Evolutionary conservation across 2,797 vertebrate species (phyloP).

Genomic region (Prunella strophiata): DNA sequence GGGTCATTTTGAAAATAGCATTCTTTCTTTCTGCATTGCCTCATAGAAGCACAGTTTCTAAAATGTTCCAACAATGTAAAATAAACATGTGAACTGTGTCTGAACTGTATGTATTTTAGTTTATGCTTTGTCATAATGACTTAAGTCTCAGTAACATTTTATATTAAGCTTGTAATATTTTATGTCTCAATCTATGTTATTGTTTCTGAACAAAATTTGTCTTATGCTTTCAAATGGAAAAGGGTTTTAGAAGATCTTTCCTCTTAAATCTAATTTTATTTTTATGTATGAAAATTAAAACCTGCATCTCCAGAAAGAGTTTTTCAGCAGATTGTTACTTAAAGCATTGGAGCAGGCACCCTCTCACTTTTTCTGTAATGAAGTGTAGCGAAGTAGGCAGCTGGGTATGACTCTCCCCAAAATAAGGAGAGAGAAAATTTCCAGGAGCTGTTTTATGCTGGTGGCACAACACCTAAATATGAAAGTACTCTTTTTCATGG

Average conservation of each 20-base stretch:
- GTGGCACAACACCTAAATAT: background rate
- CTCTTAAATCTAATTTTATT: background rate
- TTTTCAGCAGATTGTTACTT: background rate
- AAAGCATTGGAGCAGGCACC: background rate
- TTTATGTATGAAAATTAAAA: background rate
- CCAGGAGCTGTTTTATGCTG: background rate
- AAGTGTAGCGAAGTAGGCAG: background rate
- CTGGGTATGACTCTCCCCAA: background rate
- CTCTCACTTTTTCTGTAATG: background rate
- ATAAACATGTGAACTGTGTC: background rate
- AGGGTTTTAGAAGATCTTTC: background rate
- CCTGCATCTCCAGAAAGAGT: background rate
- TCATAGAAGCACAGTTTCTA: background rate
- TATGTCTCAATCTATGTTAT: background rate
- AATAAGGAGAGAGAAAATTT: background rate
- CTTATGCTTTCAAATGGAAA: background rate
- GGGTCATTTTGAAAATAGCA: background rate
- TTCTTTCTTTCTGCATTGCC: background rate
- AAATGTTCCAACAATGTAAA: background rate
- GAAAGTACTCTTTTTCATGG: background rate
- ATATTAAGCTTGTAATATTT: background rate
- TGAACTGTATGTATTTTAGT: background rate
- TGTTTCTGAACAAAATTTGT: background rate
- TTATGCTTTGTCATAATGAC: background rate
- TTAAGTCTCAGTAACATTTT: background rate